Percentiles rank a stretch among this genome's conserved stretches.
Conservation (phyloP, 2,113 vertebrate genomes). For the Toxotes jaculatrix region DNA sequence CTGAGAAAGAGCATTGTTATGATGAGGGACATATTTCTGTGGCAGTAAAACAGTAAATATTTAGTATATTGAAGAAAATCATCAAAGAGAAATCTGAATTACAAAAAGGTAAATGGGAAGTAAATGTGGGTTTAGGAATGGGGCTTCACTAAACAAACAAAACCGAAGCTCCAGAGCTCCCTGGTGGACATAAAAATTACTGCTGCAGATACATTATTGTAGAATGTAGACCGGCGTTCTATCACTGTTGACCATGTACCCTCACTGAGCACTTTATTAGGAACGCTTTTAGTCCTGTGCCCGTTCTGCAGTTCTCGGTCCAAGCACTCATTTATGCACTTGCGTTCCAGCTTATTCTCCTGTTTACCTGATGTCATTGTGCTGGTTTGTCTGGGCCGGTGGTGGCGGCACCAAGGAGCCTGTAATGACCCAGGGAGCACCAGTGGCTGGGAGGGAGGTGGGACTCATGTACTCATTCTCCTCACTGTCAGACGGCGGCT, state of each 20-base stretch:
- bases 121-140: background rate
- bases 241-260: no score
- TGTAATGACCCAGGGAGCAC: constrained; percentile 67
- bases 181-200: constrained; percentile 39
- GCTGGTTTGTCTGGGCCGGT: constrained; percentile 78
- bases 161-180: constrained; percentile 27
- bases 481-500: constrained; percentile 83
- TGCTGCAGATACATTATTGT: background rate
- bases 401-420: constrained; percentile 82
- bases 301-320: no score
- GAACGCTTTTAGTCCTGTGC: no score
- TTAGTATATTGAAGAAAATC: no score
- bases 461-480: constrained; percentile 98
- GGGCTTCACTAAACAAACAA: background rate
- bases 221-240: background rate
- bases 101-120: background rate
- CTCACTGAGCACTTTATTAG: background rate
- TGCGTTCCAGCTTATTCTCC: background rate
- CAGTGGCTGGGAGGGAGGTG: constrained; percentile 89
- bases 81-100: background rate
- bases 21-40: no score
- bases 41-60: no score
- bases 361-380: constrained; percentile 68
- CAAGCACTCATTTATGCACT: no score
- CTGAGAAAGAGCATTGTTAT: no score